Base-by-base conservation (phyloP, 1,140 invertebrate species). In the Anoplolepis gracilipes region DNA sequence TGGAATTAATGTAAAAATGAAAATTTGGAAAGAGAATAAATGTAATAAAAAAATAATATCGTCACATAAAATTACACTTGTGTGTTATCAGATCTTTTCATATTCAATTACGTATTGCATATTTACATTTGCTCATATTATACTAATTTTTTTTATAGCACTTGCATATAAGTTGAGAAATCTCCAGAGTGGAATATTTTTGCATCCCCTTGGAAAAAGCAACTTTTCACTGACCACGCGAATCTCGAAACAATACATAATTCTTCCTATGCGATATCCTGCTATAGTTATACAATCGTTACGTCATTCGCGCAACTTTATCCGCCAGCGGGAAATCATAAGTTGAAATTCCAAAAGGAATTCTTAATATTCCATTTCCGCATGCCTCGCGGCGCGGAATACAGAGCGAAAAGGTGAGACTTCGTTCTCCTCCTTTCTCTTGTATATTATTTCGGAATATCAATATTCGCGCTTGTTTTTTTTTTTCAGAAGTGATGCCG, bases 331-430 rank as follows among this genome's bases (percentile, higher is more conserved):
- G 78, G 78, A 82, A 82, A 82, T 82, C 78, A 82, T 82, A 82
- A 72, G 67, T 82, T 82, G 78, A 82, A 73, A 73, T 73, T 72
- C 67, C 55, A 82, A 82, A 82, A 82, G 67, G 67, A 82, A 82
- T 82, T 55, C 67, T 82, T 82, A 82, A 82, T 82, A 82, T 82
- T 73, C 36, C 78, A 84, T 75, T 86, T 86, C 65, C 69, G 53
- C 49, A 72, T 76, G 36, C 36, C 81, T 85, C 61, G 36, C 65
- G 75, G 49, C 65, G 28, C 30, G 55, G 33, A 75, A 84, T 84
- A 86, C 69, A 81, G 72, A 84, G 70, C 33, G 64, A 75, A 61
- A 73, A 53, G 69, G 53, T 28, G 42, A 55, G 69, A 86, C 79
- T 82, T 84, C 70, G 85, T 75, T 73, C n/a, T 46, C 64, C 42